Base-by-base conservation (phyloP, 92 coral and sea anemone species). In the Siderastrea radians region DNA sequence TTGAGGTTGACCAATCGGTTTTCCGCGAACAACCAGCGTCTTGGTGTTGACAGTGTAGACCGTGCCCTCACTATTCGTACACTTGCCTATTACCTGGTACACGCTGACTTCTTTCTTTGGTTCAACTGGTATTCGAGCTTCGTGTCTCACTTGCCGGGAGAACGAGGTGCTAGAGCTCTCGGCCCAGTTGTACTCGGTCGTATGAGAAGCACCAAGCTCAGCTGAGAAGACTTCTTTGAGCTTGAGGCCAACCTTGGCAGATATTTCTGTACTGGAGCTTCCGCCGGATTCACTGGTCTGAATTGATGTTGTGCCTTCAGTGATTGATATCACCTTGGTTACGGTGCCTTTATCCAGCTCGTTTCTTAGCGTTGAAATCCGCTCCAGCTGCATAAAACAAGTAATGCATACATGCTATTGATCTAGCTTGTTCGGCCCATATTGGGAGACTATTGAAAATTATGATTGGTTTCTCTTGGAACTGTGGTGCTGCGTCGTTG, bases 31-130 rank as follows among this genome's bases (percentile, higher is more conserved):
- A 19, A 87, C 87, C 66, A 87, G 69, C n/a, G 87, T 80, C 81
- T 87, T 87, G 57, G 91, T 87, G 46, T 73, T 84, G 72, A 87
- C 84, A 43, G 80, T 80, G 82, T 87, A 87, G 53, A 71, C 78
- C 47, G 84, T 87, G 3, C 91, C 91, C 80, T 87, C 91, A 53
- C 68, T 80, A 82, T 87, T 87, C 12, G 73, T 73, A 80, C 91
- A 87, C 11, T 54, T 13, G 5, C 87, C 91, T 51, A 80, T 72
- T 54, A 87, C 91, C 75, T 87, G 91, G 73, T 19, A 87, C 38
- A 87, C 87, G 64, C 86, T 87, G 47, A 87, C 91, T 47, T 61
- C 68, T 61, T 81, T 73, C 43, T 87, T 87, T 8, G 91, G 87
- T 80, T 80, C 60, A 2, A 81, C 91, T 13, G 77, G 81, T 49